Conservation (phyloP, 1,140 invertebrate genomes). For the Patella vulgata region DNA sequence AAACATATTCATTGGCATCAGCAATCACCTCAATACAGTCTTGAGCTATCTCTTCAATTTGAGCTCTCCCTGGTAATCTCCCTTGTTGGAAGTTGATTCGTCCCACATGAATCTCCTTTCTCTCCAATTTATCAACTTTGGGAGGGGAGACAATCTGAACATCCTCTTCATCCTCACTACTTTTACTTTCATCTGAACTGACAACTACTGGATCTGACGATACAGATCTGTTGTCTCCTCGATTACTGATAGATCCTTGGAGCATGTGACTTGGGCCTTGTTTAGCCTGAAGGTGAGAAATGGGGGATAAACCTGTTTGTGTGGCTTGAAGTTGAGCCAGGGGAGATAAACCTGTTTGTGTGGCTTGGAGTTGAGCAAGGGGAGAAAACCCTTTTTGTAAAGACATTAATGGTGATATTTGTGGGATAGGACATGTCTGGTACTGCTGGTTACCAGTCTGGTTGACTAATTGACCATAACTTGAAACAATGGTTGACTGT, state of each 20-base stretch:
- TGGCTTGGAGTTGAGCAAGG: too few relatives aligned
- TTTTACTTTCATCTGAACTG: not conserved
- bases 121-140: conserved; percentile 25
- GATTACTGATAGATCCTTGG: not conserved
- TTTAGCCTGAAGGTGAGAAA: not conserved
- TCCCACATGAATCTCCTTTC: conserved; percentile 36
- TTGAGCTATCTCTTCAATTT: conserved; percentile 40
- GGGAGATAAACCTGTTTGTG: not conserved
- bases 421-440: too few relatives aligned
- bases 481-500: not conserved
- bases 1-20: conserved; percentile 49
- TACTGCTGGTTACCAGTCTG: conserved; percentile 3
- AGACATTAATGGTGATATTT: too few relatives aligned
- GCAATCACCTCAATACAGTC: conserved; percentile 54
- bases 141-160: conserved; percentile 16
- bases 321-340: not conserved
- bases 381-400: too few relatives aligned
- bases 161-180: not conserved
- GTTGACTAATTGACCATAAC: conserved; percentile 1
- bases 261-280: not conserved
- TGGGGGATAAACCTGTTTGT: not conserved
- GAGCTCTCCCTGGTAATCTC: conserved; percentile 20
- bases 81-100: conserved; percentile 23
- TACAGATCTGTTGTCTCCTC: not conserved
- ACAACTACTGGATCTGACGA: not conserved